These are phyloP conservation scores for Hippocampus abdominalis DNA, from an alignment of 2,113 vertebrate genomes.

Conservation along the genomic window DNA sequence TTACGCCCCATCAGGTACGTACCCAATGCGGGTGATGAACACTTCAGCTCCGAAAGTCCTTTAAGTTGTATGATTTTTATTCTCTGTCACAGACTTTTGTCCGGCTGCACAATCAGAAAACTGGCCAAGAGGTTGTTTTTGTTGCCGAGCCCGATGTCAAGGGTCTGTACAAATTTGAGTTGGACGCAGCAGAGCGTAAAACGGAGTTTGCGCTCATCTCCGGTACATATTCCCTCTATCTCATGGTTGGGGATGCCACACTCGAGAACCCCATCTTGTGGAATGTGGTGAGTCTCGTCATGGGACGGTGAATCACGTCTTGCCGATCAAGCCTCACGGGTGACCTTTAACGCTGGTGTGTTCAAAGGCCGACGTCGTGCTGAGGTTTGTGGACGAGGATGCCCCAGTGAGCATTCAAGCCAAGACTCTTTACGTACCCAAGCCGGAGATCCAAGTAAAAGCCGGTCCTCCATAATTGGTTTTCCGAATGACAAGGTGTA, in stretches of 20 bases:
- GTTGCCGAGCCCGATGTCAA: conserved; percentile 95
- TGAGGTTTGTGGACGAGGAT: conserved; percentile 95
- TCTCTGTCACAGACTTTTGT: conserved; percentile 84
- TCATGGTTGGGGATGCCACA: conserved; percentile 95
- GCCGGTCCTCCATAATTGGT: not conserved
- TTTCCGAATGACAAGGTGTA: not conserved
- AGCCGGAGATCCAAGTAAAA: conserved; percentile 92
- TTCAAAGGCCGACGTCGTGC: conserved; percentile 87
- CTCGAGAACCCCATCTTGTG: conserved; percentile 96
- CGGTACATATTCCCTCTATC: conserved; percentile 88
- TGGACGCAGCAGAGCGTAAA: conserved; percentile 91
- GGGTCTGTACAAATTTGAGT: conserved; percentile 93
- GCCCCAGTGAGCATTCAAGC: conserved; percentile 81
- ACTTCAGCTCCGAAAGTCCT: too few relatives aligned
- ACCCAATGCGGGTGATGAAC: not conserved
- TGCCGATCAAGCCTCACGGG: not conserved
- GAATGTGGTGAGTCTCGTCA: conserved; percentile 84
- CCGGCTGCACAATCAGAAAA: conserved; percentile 93
- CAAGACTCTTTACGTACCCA: conserved; percentile 90
- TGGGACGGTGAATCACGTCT: not conserved
- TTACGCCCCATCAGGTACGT: conserved; percentile 92
- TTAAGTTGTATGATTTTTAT: not conserved
- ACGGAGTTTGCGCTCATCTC: conserved; percentile 93
- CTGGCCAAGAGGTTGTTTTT: conserved; percentile 96
- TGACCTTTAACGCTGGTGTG: not conserved